These are phyloP conservation scores for Ptychadena robeensis DNA, from an alignment of 2,797 vertebrate species.

Conservation along the genomic window DNA sequence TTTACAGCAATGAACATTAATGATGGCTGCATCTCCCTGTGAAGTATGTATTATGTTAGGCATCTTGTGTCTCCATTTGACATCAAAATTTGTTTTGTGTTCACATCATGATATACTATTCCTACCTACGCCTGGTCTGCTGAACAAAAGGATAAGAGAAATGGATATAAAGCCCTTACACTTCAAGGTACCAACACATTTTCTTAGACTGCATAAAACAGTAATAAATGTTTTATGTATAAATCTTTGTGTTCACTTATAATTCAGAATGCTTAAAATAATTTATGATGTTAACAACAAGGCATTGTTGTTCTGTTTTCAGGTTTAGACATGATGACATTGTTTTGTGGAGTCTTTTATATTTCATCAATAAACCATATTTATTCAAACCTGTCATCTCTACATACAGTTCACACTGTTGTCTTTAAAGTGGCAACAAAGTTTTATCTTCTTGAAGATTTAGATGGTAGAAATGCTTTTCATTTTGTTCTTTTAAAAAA, in stretches of 20 bases:
- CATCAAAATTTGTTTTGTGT: slow-evolving; percentile 39
- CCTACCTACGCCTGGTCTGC: neutral
- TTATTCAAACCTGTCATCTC: neutral
- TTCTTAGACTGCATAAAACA: neutral
- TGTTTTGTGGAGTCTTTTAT: neutral
- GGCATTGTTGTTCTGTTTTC: neutral
- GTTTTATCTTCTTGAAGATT: neutral
- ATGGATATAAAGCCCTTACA: neutral
- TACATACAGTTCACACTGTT: neutral
- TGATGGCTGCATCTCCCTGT: slow-evolving; percentile 23
- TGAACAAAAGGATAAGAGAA: slow-evolving; percentile 11
- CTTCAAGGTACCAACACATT: slow-evolving; percentile 1
- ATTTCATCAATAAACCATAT: neutral
- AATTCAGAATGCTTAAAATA: neutral
- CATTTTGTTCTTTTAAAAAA: neutral
- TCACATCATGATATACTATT: slow-evolving; percentile 7
- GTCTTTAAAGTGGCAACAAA: no score
- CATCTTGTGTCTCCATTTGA: slow-evolving; percentile 32
- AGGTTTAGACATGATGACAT: neutral
- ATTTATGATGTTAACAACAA: neutral
- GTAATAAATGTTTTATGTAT: neutral
- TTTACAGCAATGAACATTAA: slow-evolving; percentile 54
- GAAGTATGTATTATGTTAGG: slow-evolving; percentile 33
- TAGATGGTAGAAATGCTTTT: neutral
- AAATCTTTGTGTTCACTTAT: neutral